A percentile compares a stretch with the other conserved stretches of the same genome.
These are phyloP conservation scores for Butorides virescens DNA, from an alignment of 2,113 vertebrate species.

Conservation along the genomic window DNA sequence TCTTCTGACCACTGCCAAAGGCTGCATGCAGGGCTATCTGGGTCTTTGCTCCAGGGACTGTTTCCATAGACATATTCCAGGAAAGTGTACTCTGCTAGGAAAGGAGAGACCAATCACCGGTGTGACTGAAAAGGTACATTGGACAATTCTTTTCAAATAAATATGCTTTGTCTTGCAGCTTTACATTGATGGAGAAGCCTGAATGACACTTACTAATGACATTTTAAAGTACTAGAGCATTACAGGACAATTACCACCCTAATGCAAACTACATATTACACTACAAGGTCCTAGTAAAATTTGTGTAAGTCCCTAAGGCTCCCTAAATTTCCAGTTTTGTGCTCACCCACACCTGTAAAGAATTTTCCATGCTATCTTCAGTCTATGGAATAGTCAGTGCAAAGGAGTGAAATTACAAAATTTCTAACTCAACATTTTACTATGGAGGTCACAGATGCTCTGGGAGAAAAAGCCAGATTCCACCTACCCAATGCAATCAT, in stretches of 20 bases:
- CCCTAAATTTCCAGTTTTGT: not conserved
- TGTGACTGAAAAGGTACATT: not conserved
- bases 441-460: not conserved
- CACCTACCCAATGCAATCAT: accelerated
- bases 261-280: not conserved
- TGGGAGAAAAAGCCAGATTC: not conserved
- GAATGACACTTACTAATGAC: not conserved
- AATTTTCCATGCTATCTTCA: not conserved
- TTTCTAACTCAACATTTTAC: not conserved
- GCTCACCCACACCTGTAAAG: not conserved
- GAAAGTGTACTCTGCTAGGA: not conserved
- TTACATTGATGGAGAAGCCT: not conserved
- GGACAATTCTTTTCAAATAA: not conserved
- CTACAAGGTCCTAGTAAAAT: not conserved
- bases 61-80: not conserved
- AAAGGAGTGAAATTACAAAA: not conserved
- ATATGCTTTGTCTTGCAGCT: not conserved
- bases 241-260: not conserved
- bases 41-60: not conserved
- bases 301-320: not conserved
- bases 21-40: not conserved
- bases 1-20: not conserved
- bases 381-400: not conserved
- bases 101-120: not conserved
- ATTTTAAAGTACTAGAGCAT: not conserved